phyloP scores from a whole-genome alignment of 2,797 vertebrate species.

The Gallirallus australis region DNA sequence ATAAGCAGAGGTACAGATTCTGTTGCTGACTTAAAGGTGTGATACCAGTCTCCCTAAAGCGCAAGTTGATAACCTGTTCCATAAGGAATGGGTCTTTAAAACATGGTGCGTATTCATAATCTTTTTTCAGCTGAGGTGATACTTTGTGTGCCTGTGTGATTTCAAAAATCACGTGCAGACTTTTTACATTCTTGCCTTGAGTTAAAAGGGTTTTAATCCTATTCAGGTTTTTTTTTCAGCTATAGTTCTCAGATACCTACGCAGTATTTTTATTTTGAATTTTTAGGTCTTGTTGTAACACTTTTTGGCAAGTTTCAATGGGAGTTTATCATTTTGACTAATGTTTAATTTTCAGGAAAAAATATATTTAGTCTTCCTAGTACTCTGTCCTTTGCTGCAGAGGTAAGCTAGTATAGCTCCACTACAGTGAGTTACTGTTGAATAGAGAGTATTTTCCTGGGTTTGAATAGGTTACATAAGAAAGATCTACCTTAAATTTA shows the following conservation, averaged over 20 bases:
- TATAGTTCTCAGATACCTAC: background rate
- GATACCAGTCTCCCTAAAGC: background rate
- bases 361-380: background rate
- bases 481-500: background rate
- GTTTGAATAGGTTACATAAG: background rate
- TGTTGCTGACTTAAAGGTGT: background rate
- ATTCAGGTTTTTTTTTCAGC: background rate
- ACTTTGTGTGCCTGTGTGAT: background rate
- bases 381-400: background rate
- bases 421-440: background rate
- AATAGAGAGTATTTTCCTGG: background rate
- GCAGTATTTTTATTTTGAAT: background rate
- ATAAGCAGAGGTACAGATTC: background rate
- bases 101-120: background rate
- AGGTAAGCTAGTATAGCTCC: background rate
- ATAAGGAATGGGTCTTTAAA: slow-evolving; percentile 1
- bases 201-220: background rate
- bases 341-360: background rate
- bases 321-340: background rate
- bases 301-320: background rate
- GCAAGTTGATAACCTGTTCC: background rate
- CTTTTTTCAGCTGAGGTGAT: background rate
- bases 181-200: background rate
- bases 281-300: background rate
- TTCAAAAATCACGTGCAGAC: background rate